Evolutionary conservation across 1,140 invertebrate genomes (phyloP).

Genomic region (Dreissena rostriformis): DNA sequence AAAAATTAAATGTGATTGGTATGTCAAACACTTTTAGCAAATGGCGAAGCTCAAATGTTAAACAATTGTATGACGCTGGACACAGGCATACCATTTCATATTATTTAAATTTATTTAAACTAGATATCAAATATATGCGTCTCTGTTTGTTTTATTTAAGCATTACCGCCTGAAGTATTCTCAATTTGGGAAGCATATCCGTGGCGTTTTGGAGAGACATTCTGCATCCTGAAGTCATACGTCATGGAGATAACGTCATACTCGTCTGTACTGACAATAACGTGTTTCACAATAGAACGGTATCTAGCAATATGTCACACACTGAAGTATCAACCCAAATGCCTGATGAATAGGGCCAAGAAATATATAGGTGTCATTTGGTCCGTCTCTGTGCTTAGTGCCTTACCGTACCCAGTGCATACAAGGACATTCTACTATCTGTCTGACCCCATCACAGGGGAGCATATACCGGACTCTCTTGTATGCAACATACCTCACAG

Average conservation of each 20-base stretch:
- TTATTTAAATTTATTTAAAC: too few species aligned
- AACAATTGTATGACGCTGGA: too few species aligned
- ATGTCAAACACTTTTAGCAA: too few species aligned
- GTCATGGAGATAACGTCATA: slow-evolving; percentile 95
- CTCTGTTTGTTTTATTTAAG: slow-evolving; percentile 45
- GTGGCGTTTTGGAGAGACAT: slow-evolving; percentile 92
- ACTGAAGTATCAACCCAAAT: slow-evolving; percentile 92
- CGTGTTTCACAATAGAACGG: slow-evolving; percentile 95
- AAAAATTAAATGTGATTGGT: too few species aligned
- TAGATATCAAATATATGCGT: too few species aligned
- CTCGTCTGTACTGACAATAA: slow-evolving; percentile 95
- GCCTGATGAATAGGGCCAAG: slow-evolving; percentile 89
- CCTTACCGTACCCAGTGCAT: slow-evolving; percentile 85
- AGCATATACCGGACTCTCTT: slow-evolving; percentile 69
- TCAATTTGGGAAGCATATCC: slow-evolving; percentile 93
- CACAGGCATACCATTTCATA: too few species aligned
- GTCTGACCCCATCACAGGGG: slow-evolving; percentile 44
- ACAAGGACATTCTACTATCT: slow-evolving; percentile 64
- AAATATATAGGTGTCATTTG: slow-evolving; percentile 90
- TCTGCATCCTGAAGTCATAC: slow-evolving; percentile 93
- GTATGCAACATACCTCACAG: slow-evolving; percentile 76
- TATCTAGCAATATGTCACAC: slow-evolving; percentile 97
- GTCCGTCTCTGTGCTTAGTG: slow-evolving; percentile 88
- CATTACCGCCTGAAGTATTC: slow-evolving; percentile 88
- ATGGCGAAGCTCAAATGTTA: too few species aligned